Percentiles rank a stretch among this genome's conserved stretches.
Evolutionary conservation across 2,797 vertebrate species (phyloP).

Genomic region (Mormyrops attenuatus): DNA sequence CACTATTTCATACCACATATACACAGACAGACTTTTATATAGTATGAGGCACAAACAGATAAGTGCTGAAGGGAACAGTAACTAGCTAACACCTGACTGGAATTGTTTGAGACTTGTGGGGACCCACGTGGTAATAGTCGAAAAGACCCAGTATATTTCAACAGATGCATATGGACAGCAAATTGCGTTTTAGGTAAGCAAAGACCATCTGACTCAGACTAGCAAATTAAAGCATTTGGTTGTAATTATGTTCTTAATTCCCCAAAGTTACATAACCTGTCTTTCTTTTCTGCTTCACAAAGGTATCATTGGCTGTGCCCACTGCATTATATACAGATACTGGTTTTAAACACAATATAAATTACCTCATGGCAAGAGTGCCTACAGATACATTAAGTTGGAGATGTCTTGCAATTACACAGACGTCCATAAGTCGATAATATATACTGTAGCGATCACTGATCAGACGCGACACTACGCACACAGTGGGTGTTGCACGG

Average conservation of each 20-base stretch:
- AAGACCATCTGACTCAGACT: background rate
- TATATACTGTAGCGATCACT: background rate
- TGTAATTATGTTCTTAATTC: conserved; percentile 4
- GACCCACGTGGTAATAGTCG: background rate
- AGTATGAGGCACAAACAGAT: background rate
- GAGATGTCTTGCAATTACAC: background rate
- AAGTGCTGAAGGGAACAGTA: background rate
- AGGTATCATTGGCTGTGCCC: background rate
- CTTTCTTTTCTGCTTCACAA: conserved; percentile 1
- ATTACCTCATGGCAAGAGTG: background rate
- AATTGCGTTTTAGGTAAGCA: background rate
- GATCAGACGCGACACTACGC: background rate
- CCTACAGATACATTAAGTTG: background rate
- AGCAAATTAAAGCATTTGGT: background rate
- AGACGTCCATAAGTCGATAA: background rate
- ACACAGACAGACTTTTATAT: background rate
- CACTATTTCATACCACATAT: background rate
- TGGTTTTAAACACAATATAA: background rate
- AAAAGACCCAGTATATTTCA: background rate
- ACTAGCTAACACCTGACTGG: background rate
- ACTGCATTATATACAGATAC: background rate
- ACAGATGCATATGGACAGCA: background rate
- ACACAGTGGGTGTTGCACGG: background rate
- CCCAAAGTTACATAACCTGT: background rate
- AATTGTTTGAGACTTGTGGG: background rate